Conservation (phyloP, 1,140 invertebrate species). For the Agraylea sexmaculata region DNA sequence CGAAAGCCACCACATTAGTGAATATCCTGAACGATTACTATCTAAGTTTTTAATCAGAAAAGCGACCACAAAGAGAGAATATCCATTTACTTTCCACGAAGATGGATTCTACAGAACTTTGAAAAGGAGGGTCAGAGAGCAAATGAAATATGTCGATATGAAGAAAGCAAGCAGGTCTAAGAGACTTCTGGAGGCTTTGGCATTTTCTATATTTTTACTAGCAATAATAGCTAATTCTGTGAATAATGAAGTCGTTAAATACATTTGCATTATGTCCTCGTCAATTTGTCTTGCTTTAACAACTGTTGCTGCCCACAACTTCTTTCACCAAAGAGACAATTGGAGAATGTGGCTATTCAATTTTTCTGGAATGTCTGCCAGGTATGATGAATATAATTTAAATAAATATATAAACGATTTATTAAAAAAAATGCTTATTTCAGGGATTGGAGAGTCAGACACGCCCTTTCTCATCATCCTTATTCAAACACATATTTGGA, state of each 20-base stretch:
- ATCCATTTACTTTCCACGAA: conserved; percentile 53
- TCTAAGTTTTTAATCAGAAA: conserved; percentile 48
- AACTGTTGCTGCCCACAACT: conserved; percentile 61
- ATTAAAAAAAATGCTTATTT: conserved; percentile 23
- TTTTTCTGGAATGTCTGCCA: conserved; percentile 50
- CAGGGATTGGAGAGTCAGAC: conserved; percentile 64
- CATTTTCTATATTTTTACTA: conserved; percentile 7
- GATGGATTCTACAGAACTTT: conserved; percentile 59
- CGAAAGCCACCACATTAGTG: conserved; percentile 49
- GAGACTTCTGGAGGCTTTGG: conserved; percentile 11
- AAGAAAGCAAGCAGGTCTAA: conserved; percentile 12
- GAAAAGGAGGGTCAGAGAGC: conserved; percentile 43
- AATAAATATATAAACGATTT: too few species aligned
- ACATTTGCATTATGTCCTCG: conserved; percentile 1
- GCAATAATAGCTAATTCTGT: conserved; percentile 3
- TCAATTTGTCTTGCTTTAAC: conserved; percentile 42
- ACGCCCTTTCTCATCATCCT: conserved; percentile 67
- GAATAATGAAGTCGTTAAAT: neutral
- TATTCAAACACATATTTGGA: conserved; percentile 71
- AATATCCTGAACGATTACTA: conserved; percentile 41
- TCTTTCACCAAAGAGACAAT: conserved; percentile 66
- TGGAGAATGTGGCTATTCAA: conserved; percentile 77
- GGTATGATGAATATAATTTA: conserved; percentile 26
- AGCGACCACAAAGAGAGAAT: conserved; percentile 43
- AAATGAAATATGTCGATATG: conserved; percentile 35